These are phyloP conservation scores for Lophius piscatorius DNA, from an alignment of 2,113 vertebrate species.

Conservation along the genomic window DNA sequence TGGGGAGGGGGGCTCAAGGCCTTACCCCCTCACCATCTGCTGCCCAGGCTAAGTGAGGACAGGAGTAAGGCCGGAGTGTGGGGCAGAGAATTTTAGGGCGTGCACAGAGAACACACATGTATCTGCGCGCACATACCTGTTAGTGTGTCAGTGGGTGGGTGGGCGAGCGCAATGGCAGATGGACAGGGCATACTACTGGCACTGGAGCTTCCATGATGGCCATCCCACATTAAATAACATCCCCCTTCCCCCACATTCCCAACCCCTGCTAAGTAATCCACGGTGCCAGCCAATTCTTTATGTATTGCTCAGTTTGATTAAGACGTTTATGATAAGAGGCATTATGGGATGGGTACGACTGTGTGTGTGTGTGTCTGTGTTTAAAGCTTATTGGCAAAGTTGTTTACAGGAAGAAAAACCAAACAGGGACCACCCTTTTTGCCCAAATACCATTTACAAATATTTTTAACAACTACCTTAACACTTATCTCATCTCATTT, in stretches of 20 bases:
- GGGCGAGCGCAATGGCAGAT: constrained; percentile 70
- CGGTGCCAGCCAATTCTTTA: constrained; percentile 75
- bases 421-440: constrained; percentile 22
- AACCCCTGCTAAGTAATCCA: constrained; percentile 82
- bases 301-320: constrained; percentile 82
- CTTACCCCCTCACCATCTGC: constrained; percentile 89
- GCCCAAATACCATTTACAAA: constrained; percentile 8
- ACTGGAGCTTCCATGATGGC: constrained; percentile 49
- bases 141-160: constrained; percentile 68
- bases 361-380: constrained; percentile 29
- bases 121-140: constrained; percentile 63
- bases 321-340: constrained; percentile 83
- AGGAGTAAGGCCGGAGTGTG: constrained; percentile 67
- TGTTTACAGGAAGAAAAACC: constrained; percentile 59
- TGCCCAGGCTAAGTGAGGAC: constrained; percentile 77
- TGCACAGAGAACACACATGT: constrained; percentile 50
- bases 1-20: constrained; percentile 64
- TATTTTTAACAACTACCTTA: no score
- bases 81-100: constrained; percentile 49
- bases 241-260: constrained; percentile 55
- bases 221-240: constrained; percentile 47
- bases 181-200: constrained; percentile 69
- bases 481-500: neutral
- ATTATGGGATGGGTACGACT: constrained; percentile 61
- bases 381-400: constrained; percentile 36